These are phyloP conservation scores for Bucorvus abyssinicus DNA, from an alignment of 2,797 vertebrate genomes.

Conservation along the genomic window DNA sequence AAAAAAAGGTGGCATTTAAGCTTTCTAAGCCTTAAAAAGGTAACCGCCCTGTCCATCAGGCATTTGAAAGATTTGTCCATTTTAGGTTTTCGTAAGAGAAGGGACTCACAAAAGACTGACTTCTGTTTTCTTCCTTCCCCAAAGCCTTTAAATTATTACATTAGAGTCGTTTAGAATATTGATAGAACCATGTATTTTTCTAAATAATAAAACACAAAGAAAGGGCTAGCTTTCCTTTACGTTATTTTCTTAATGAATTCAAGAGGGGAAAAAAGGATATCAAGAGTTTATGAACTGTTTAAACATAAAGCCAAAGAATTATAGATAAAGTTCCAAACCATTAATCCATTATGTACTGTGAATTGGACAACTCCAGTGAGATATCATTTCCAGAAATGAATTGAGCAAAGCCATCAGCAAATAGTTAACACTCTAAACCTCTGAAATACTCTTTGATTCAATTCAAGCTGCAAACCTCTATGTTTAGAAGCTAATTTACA, in stretches of 20 bases:
- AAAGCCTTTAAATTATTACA: neutral
- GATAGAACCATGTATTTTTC: neutral
- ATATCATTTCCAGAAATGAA: conserved; percentile 9
- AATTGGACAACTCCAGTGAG: conserved; percentile 42
- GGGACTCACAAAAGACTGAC: neutral
- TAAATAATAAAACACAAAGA: conserved; percentile 35
- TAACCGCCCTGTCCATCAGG: neutral
- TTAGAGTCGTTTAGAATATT: neutral
- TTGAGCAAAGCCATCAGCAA: conserved; percentile 47
- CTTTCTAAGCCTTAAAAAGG: neutral
- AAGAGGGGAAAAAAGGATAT: conserved; percentile 52
- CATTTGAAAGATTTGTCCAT: conserved; percentile 1
- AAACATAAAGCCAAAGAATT: conserved; percentile 68
- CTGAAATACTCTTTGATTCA: conserved; percentile 38
- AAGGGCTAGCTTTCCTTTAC: conserved; percentile 3
- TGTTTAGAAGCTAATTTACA: conserved; percentile 67
- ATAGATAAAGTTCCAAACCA: conserved; percentile 67
- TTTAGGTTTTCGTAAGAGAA: conserved; percentile 11
- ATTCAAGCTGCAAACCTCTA: conserved; percentile 27
- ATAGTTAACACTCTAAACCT: conserved; percentile 55
- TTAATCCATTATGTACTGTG: conserved; percentile 67
- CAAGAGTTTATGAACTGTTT: conserved; percentile 72
- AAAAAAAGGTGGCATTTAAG: neutral
- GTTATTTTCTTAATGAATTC: conserved; percentile 58
- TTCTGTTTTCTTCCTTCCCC: neutral